Base-by-base conservation (phyloP, 2,888 invertebrate species). In the Drosophila algonquin region DNA sequence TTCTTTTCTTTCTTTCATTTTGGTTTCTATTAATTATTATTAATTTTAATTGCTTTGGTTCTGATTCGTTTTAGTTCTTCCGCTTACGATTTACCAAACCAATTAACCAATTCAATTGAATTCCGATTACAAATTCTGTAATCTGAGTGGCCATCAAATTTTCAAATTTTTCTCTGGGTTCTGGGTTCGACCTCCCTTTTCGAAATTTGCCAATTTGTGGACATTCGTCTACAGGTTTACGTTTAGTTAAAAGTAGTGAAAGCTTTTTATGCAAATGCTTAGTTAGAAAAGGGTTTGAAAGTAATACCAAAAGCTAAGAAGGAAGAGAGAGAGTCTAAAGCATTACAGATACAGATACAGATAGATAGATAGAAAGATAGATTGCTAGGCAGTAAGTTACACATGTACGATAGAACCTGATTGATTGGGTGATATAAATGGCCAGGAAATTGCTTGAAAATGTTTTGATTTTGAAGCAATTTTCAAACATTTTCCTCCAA, bases 81-180 rank as follows among this genome's bases (percentile, higher is more conserved):
- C 62, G 64, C 69, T 63, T 70, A 71, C 61, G 51, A 62, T 76
- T 84, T 80, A 87, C 82, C 73, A 88, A 56, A 80, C 73, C 81
- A 81, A 88, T 79, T 88, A 56, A 80, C 73, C 81, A 81, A 88
- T 79, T 88, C 40, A 54, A 86, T 71, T 73, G 59, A 46, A 70
- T 88, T 45, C 5, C 1, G 21, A 21, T 2, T 21, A 6, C 6
- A 47, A 82, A 71, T 73, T 61, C 46, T 68, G 61, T 76, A n/a
- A n/a, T n/a, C n/a, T n/a, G 63, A 64, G 62, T 69, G 73, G 12
- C 50, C 81, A 62, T 62, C 57, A 67, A 87, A 65, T 72, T 71
- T 74, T 70, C 57, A 75, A 67, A 48, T 57, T 32, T 58, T 52
- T 55, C n/a, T n/a, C n/a, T n/a, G n/a, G n/a, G n/a, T n/a, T n/a